Evolutionary conservation across 2,888 invertebrate genomes (phyloP).

Genomic region (Spisula solida): DNA sequence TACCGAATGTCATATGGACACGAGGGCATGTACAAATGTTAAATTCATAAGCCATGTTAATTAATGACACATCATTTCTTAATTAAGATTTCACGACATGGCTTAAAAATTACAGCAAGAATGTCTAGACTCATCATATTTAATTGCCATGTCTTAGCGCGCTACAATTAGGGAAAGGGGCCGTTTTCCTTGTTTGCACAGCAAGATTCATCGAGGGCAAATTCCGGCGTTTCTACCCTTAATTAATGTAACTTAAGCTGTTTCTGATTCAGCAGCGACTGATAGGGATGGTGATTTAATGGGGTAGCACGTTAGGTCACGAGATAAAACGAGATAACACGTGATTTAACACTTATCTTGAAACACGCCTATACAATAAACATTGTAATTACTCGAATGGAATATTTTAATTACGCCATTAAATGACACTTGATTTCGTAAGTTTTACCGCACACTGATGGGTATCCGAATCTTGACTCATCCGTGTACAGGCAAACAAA

Average conservation of each 20-base stretch:
- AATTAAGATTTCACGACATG: neutral
- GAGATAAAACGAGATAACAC: constrained; percentile 40
- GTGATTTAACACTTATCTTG: constrained; percentile 6
- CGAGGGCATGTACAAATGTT: neutral
- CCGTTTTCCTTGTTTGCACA: constrained; percentile 34
- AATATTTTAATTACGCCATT: constrained; percentile 23
- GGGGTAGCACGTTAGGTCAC: constrained; percentile 35
- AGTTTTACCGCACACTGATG: neutral
- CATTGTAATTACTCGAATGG: constrained; percentile 35
- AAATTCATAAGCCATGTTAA: constrained; percentile 3
- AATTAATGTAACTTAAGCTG: constrained; percentile 32
- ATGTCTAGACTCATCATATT: neutral
- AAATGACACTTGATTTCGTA: constrained; percentile 1
- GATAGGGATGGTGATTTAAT: constrained; percentile 41
- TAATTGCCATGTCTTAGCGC: neutral
- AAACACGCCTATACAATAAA: constrained; percentile 53
- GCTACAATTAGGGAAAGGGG: neutral
- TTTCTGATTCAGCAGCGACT: constrained; percentile 30
- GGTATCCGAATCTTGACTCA: constrained; percentile 14
- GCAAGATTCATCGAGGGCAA: neutral
- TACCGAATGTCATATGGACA: neutral
- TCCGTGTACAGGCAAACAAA: neutral
- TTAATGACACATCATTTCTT: neutral
- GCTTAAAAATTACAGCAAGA: neutral
- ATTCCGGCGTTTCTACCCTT: constrained; percentile 36